phyloP scores from a whole-genome alignment of 1,140 invertebrate species.

The Caenorhabditis brenneri region DNA sequence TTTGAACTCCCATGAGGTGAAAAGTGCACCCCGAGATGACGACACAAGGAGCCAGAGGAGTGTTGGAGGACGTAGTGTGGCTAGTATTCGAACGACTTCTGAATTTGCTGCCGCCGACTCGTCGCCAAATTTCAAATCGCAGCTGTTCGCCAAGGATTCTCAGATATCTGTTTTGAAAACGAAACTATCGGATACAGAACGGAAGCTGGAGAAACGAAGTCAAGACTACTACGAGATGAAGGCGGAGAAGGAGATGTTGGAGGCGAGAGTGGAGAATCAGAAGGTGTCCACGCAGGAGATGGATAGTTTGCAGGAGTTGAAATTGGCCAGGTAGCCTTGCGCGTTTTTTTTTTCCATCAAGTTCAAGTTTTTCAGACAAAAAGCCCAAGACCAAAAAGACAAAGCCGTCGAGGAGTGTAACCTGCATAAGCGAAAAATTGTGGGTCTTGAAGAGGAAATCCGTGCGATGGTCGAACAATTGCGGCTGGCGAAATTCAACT shows the following conservation, averaged over 20 bases:
- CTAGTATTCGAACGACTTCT: background rate
- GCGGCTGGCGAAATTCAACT: constrained; percentile 53
- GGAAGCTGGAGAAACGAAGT: constrained; percentile 45
- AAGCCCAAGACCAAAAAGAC: constrained; percentile 47
- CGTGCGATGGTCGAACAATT: constrained; percentile 49
- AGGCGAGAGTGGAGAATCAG: constrained; percentile 28
- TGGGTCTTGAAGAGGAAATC: constrained; percentile 42
- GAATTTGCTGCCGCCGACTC: background rate
- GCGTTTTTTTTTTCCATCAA: background rate
- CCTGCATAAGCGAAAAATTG: constrained; percentile 41
- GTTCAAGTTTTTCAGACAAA: constrained; percentile 34
- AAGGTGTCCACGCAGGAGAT: constrained; percentile 24
- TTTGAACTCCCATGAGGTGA: background rate
- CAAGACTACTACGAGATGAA: constrained; percentile 50
- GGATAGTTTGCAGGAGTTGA: constrained; percentile 46
- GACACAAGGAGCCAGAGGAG: constrained; percentile 17
- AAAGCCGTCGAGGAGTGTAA: constrained; percentile 40
- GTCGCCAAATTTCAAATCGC: constrained; percentile 44
- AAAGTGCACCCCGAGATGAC: background rate
- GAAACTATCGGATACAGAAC: constrained; percentile 30
- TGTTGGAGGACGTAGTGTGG: constrained; percentile 8
- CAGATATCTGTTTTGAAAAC: constrained; percentile 46
- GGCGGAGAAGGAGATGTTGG: constrained; percentile 49
- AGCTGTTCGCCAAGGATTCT: constrained; percentile 48
- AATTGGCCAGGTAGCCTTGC: constrained; percentile 36